These are phyloP conservation scores for Digitonthophagus gazella DNA, from an alignment of 2,888 invertebrate species.

Conservation along the genomic window DNA sequence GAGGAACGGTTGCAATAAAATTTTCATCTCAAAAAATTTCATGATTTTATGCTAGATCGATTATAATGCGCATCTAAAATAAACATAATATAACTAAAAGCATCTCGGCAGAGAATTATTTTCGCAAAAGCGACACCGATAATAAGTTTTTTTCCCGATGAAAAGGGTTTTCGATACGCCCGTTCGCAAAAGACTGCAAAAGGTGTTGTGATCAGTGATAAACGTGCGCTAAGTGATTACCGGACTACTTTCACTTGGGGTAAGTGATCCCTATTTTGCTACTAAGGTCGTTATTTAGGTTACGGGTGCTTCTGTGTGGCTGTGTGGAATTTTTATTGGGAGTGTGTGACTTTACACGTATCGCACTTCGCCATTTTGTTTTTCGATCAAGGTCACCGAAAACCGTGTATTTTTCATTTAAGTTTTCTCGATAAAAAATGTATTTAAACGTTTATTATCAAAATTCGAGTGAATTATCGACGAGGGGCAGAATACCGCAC, in stretches of 20 bases:
- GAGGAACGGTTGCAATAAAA: conserved; percentile 46
- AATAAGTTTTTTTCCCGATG: conserved; percentile 18
- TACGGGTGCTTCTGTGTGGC: conserved; percentile 18
- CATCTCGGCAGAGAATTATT: conserved; percentile 35
- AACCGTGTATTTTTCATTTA: conserved; percentile 18
- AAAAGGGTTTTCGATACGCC: conserved; percentile 29
- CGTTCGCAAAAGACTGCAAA: conserved; percentile 27
- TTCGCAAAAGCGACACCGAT: conserved; percentile 27
- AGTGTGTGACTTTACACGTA: conserved; percentile 22
- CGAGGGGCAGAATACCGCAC: conserved; percentile 14
- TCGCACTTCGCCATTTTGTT: conserved; percentile 28
- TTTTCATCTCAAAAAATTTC: conserved; percentile 43
- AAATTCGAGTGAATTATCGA: conserved; percentile 9
- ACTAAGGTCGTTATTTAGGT: conserved; percentile 24
- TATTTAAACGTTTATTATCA: neutral
- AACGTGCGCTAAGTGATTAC: conserved; percentile 30
- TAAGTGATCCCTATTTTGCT: conserved; percentile 37
- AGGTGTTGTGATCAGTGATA: conserved; percentile 34
- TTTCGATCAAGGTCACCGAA: conserved; percentile 45
- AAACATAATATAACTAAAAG: conserved; percentile 31
- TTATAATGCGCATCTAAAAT: conserved; percentile 37
- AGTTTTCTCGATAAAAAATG: conserved; percentile 16
- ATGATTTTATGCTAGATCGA: conserved; percentile 49
- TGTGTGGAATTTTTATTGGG: conserved; percentile 28
- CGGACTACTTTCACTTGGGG: conserved; percentile 36